Evolutionary conservation across 2,113 vertebrate genomes (phyloP).

Genomic region (Ochotona curzoniae): DNA sequence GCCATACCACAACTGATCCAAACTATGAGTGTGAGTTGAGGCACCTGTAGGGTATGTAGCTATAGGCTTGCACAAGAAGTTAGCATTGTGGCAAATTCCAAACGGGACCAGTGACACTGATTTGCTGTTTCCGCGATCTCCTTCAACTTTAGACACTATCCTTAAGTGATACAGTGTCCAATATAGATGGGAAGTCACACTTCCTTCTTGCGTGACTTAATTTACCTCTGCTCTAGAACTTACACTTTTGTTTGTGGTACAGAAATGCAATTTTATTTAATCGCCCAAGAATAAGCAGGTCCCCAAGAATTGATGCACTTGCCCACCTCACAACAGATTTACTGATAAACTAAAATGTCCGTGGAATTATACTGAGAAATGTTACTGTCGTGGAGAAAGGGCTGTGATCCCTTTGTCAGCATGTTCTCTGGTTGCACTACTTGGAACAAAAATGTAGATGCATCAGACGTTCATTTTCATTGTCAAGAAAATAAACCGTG

Average conservation of each 20-base stretch:
- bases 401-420: not conserved
- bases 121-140: not conserved
- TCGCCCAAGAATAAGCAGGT: slow-evolving; percentile 7
- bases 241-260: slow-evolving; percentile 3
- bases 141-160: not conserved
- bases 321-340: not conserved
- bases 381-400: slow-evolving; percentile 38
- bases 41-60: not conserved
- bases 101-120: not conserved
- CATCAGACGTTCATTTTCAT: slow-evolving; percentile 11
- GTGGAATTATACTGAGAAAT: slow-evolving; percentile 38
- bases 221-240: not conserved
- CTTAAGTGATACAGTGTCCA: not conserved
- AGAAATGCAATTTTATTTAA: slow-evolving; percentile 21
- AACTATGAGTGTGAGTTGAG: not conserved
- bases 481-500: slow-evolving; percentile 24
- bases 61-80: not conserved
- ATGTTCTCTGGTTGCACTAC: not conserved
- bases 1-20: not conserved
- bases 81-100: not conserved
- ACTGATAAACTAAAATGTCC: slow-evolving; percentile 1
- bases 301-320: not conserved
- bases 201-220: slow-evolving; percentile 13
- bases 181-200: not conserved
- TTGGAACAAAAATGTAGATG: not conserved